Conservation (phyloP, 2,888 invertebrate species). For the Carabus problematicus region DNA sequence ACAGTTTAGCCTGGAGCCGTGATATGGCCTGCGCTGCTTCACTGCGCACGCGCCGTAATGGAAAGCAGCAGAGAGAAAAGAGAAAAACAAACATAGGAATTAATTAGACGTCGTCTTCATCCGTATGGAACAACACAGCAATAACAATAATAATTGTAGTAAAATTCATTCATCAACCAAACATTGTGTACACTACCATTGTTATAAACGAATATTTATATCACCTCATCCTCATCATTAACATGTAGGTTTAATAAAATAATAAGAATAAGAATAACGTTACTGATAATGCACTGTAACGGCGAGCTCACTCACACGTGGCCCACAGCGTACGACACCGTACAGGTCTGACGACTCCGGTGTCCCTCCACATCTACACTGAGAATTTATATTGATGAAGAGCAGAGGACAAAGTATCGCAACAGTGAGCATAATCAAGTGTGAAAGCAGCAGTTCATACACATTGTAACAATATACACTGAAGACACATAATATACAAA, state of each 20-base stretch:
- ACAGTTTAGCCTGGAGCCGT: conserved; percentile 68
- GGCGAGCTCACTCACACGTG: conserved; percentile 18
- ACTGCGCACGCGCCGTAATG: conserved; percentile 47
- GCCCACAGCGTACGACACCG: conserved; percentile 6
- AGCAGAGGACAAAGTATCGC: not conserved
- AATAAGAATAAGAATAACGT: conserved; percentile 7
- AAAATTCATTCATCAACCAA: not conserved
- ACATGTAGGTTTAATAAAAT: conserved; percentile 7
- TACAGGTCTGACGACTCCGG: conserved; percentile 5
- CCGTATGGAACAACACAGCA: not conserved
- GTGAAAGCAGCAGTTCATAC: no score
- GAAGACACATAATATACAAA: not conserved
- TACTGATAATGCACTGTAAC: conserved; percentile 4
- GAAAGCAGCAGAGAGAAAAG: not conserved
- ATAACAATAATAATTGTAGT: not conserved
- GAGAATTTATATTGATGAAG: conserved; percentile 8
- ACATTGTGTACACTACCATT: not conserved
- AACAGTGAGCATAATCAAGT: no score
- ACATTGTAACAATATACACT: no score
- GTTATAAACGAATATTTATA: conserved; percentile 7
- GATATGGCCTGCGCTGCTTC: conserved; percentile 64
- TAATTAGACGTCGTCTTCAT: not conserved
- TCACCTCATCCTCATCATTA: no score
- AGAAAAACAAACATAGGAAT: not conserved
- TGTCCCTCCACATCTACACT: conserved; percentile 19